Evolutionary conservation across 2,113 vertebrate genomes (phyloP).

Genomic region (Ondatra zibethicus): DNA sequence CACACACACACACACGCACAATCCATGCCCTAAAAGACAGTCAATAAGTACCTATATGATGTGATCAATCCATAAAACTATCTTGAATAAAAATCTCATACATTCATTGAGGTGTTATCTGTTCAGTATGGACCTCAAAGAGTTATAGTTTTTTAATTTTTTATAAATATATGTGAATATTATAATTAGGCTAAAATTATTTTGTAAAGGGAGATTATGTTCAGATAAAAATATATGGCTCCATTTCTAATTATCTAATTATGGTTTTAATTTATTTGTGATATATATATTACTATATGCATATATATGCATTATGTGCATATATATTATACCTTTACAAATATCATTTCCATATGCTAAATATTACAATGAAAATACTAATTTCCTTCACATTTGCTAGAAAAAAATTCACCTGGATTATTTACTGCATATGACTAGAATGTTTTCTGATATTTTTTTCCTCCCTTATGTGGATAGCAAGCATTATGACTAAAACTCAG

Average conservation of each 20-base stretch:
- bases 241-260: slow-evolving; percentile 36
- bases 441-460: background rate
- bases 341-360: background rate
- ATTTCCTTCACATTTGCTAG: background rate
- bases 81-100: background rate
- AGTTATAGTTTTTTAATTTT: background rate
- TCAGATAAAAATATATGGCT: background rate
- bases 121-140: background rate
- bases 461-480: slow-evolving; percentile 8
- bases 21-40: background rate
- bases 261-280: background rate
- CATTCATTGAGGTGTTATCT: background rate
- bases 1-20: background rate
- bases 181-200: background rate
- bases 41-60: background rate
- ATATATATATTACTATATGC: background rate
- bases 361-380: background rate
- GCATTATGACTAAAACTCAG: background rate
- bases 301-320: background rate
- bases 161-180: background rate
- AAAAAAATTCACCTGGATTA: background rate
- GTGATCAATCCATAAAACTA: background rate
- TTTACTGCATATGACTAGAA: background rate
- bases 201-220: background rate
- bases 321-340: background rate